These are phyloP conservation scores for Eumeta japonica DNA, from an alignment of 1,140 invertebrate species.

Conservation along the genomic window DNA sequence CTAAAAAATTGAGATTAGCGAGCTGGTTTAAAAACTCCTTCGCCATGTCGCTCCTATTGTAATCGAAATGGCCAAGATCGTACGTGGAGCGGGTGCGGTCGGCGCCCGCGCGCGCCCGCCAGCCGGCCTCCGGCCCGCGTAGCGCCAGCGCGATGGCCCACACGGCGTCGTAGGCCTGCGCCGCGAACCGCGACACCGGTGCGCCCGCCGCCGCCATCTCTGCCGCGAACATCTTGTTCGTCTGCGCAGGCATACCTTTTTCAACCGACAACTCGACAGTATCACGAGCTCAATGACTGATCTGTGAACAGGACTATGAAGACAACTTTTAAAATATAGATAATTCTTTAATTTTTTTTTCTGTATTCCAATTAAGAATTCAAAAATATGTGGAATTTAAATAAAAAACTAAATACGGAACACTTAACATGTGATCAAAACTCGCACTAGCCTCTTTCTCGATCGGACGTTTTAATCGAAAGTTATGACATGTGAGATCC, in stretches of 20 bases:
- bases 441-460: too few relatives aligned
- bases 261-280: too few relatives aligned
- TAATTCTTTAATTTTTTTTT: too few relatives aligned
- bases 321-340: too few relatives aligned
- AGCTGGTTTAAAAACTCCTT: slow-evolving; percentile 68
- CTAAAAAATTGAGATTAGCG: slow-evolving; percentile 72
- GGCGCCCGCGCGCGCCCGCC: slow-evolving; percentile 21
- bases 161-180: slow-evolving; percentile 83
- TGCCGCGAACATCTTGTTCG: slow-evolving; percentile 66
- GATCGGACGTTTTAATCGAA: not conserved
- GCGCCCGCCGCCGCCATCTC: slow-evolving; percentile 58
- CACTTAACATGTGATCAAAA: too few relatives aligned
- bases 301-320: too few relatives aligned
- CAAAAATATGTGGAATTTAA: too few relatives aligned
- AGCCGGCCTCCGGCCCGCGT: slow-evolving; percentile 51
- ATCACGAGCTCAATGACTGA: too few relatives aligned
- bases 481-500: too few relatives aligned
- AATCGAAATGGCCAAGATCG: slow-evolving; percentile 68
- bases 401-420: too few relatives aligned
- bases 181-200: slow-evolving; percentile 67
- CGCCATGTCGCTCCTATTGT: slow-evolving; percentile 68
- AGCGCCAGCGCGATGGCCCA: slow-evolving; percentile 82
- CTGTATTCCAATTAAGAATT: too few relatives aligned
- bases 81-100: slow-evolving; percentile 16
- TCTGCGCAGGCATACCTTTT: too few relatives aligned